These are phyloP conservation scores for Thripadectes ignobilis DNA, from an alignment of 2,797 vertebrate genomes.

Conservation along the genomic window DNA sequence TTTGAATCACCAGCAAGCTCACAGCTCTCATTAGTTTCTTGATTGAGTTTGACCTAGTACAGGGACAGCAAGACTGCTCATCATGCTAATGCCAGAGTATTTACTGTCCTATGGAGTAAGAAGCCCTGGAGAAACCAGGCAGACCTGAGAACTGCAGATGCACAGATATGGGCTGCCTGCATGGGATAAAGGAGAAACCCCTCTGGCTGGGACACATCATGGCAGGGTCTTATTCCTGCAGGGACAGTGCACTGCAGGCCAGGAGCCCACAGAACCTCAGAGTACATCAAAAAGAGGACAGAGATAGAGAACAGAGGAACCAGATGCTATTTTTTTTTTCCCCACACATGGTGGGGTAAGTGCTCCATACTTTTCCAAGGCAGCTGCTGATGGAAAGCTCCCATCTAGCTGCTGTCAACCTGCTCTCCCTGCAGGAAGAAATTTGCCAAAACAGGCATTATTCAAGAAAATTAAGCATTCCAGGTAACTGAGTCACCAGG, in stretches of 20 bases:
- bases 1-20: constrained; percentile 2
- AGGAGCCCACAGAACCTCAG: neutral
- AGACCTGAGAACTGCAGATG: neutral
- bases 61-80: neutral
- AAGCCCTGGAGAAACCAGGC: neutral
- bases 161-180: neutral
- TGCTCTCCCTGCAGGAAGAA: neutral
- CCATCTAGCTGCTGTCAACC: neutral
- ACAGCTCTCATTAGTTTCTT: neutral
- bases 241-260: neutral
- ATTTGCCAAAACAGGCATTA: constrained; percentile 10
- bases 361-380: neutral
- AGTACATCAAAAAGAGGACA: neutral
- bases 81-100: constrained; percentile 5
- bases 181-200: neutral
- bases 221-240: neutral
- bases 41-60: neutral
- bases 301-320: neutral
- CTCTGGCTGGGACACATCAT: neutral
- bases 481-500: constrained; percentile 16
- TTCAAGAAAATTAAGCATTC: constrained; percentile 17
- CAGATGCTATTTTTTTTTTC: neutral
- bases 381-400: neutral
- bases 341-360: neutral
- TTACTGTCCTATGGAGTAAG: neutral